Conservation (phyloP, 1,140 invertebrate genomes). For the Procambarus clarkii region DNA sequence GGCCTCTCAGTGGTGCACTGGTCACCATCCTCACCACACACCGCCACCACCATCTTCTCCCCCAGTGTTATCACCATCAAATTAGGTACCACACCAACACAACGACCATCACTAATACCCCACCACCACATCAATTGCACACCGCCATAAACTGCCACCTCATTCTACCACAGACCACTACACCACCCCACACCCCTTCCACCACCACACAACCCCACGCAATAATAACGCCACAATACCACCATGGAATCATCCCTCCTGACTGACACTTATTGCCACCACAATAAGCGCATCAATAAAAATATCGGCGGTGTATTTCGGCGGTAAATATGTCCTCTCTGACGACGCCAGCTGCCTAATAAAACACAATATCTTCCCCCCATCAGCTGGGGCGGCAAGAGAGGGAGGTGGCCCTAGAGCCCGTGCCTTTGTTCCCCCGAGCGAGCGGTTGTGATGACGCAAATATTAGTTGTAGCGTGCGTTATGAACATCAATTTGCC, state of each 20-base stretch:
- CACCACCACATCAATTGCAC: too few relatives aligned
- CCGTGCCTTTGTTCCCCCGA: conserved; percentile 58
- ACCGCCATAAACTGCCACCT: background rate
- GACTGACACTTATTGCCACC: conserved; percentile 58
- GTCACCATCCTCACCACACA: too few relatives aligned
- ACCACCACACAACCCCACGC: background rate
- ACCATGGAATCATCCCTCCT: conserved; percentile 41
- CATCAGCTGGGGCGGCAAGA: background rate
- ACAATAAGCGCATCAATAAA: conserved; percentile 60
- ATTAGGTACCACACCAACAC: too few relatives aligned
- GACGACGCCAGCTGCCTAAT: conserved; percentile 35
- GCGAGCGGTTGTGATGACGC: conserved; percentile 61
- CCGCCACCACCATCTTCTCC: too few relatives aligned
- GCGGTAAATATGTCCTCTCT: conserved; percentile 58
- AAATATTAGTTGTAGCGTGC: conserved; percentile 67
- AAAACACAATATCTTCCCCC: conserved; percentile 49
- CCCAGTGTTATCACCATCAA: too few relatives aligned
- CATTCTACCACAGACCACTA: background rate
- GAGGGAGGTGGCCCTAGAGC: conserved; percentile 2
- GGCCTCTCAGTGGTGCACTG: too few relatives aligned
- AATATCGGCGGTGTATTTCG: conserved; percentile 59
- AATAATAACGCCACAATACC: conserved; percentile 55
- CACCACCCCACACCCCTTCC: too few relatives aligned
- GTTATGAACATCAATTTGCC: conserved; percentile 68
- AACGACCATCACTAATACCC: too few relatives aligned